These are phyloP conservation scores for Paratrypauchen microcephalus DNA, from an alignment of 2,797 vertebrate genomes.

Conservation along the genomic window DNA sequence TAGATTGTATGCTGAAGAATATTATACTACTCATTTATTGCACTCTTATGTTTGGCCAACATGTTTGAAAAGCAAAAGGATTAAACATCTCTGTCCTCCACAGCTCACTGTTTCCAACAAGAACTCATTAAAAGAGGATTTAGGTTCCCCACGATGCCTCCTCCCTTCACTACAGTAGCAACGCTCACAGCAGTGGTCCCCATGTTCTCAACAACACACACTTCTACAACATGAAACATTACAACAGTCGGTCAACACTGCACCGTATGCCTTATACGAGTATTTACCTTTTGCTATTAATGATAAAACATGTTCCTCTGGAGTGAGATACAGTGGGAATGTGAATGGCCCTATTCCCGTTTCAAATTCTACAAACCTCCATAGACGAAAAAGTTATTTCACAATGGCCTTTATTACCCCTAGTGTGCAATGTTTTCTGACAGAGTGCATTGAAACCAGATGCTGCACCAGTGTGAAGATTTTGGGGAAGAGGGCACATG, in stretches of 20 bases:
- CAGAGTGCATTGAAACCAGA: slow-evolving; percentile 68
- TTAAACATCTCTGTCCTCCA: not conserved
- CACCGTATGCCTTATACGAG: not conserved
- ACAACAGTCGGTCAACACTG: not conserved
- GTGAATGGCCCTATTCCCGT: not conserved
- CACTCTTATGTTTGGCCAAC: not conserved
- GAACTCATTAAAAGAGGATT: slow-evolving; percentile 75
- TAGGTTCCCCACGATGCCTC: slow-evolving; percentile 57
- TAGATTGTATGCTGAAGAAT: too few relatives aligned
- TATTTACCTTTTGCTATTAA: not conserved
- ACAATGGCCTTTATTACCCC: slow-evolving; percentile 42
- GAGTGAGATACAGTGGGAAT: not conserved
- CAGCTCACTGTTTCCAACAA: slow-evolving; percentile 58
- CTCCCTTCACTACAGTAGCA: slow-evolving; percentile 44
- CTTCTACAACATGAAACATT: not conserved
- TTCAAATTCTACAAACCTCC: slow-evolving; percentile 21
- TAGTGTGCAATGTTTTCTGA: slow-evolving; percentile 43
- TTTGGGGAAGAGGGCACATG: slow-evolving; percentile 45
- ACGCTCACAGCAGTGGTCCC: slow-evolving; percentile 37
- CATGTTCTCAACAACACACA: slow-evolving; percentile 46
- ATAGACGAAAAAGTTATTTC: slow-evolving; percentile 37
- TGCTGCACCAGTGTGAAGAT: slow-evolving; percentile 47
- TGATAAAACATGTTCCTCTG: not conserved
- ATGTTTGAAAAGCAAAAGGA: not conserved
- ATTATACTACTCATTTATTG: not conserved